Base-by-base conservation (phyloP, 2,797 vertebrate genomes). In the Alosa sapidissima region DNA sequence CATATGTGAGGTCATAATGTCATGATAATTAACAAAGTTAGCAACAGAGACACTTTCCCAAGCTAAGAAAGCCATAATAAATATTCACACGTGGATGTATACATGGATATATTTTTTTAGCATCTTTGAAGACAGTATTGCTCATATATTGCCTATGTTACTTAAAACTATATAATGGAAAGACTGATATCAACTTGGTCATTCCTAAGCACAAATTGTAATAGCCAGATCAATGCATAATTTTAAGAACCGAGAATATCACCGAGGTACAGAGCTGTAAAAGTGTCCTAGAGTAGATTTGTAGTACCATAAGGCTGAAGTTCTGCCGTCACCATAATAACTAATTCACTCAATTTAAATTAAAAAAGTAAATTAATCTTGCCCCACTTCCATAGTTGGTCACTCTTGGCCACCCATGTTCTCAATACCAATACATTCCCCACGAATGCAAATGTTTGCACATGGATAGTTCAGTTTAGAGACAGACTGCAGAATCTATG, bases 81-180 rank as follows among this genome's bases (percentile, higher is more conserved):
- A 78, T 47, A 65, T 10, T 65, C 60, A 65, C 24, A 65, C 60
- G 28, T 65, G 5, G 10, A 65, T 41, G 41, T 41, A 55, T 16
- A 55, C 36, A 78, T 21, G 72, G 19, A 78, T 78, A 45, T 78
- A 78, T 78, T 78, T 78, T 78, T 78, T 78, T 78, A 78, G 72
- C 72, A 21, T 78, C 72, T 78, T 78, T 78, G 41, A 78, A 78
- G 36, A 78, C 6, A 21, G 19, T 78, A 78, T 78, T 3, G 14
- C 41, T 78, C 41, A 78, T 78, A 47, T 78, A 47, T 45, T 78
- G 16, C 45, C 72, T 47, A 78, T 78, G 16, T 21, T 47, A 21
- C 8, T 78, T 16, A 45, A 78, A 78, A 78, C 19, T 78, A 75
- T 75, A 47, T n/a, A n/a, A 78, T 14, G n/a, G 58, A 78, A 78